These are phyloP conservation scores for Caenorhabditis angaria DNA, from an alignment of 2,888 invertebrate species.

Conservation along the genomic window DNA sequence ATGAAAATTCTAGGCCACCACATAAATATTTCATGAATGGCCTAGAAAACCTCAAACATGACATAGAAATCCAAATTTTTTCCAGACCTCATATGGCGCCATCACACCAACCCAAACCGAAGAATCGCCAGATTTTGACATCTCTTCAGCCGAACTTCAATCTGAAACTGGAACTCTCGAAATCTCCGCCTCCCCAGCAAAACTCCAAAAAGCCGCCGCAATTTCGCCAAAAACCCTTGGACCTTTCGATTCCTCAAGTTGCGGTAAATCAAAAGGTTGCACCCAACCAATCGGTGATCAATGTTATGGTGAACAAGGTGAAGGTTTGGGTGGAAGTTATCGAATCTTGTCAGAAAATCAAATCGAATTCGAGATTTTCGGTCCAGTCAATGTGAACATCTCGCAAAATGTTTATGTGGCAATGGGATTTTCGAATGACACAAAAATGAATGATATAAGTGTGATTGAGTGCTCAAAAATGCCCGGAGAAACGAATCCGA, in stretches of 20 bases:
- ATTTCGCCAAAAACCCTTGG: constrained; percentile 15
- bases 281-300: constrained; percentile 16
- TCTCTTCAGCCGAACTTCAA: neutral
- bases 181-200: neutral
- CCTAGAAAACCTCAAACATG: too few relatives aligned
- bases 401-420: constrained; percentile 47
- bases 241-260: constrained; percentile 22
- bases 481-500: constrained; percentile 8
- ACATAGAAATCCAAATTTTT: neutral
- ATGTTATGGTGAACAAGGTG: constrained; percentile 9
- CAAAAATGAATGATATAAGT: constrained; percentile 36
- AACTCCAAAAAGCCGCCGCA: constrained; percentile 4
- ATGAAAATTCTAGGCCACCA: too few relatives aligned
- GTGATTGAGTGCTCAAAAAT: constrained; percentile 50
- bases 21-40: too few relatives aligned
- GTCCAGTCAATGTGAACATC: constrained; percentile 19
- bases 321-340: constrained; percentile 26
- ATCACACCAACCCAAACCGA: neutral
- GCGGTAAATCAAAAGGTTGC: constrained; percentile 33
- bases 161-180: neutral
- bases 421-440: constrained; percentile 59
- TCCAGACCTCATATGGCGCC: neutral
- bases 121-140: neutral
- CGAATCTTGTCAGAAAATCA: neutral
- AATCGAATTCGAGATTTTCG: constrained; percentile 36